Evolutionary conservation across 2,888 invertebrate genomes (phyloP).

Genomic region (Tortricodes alternella): DNA sequence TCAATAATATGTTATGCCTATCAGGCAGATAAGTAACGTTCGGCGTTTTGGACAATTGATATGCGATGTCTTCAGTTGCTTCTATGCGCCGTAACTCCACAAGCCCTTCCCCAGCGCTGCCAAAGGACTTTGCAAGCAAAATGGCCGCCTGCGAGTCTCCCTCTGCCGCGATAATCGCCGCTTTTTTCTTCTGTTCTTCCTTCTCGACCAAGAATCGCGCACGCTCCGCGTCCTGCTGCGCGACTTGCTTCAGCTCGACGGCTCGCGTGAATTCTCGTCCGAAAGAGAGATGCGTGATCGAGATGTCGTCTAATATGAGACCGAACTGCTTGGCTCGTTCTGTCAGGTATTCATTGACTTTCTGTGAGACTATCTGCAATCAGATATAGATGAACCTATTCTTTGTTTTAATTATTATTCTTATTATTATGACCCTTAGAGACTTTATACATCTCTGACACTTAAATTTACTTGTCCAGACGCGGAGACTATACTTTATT

Average conservation of each 20-base stretch:
- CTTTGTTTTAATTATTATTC: slow-evolving; percentile 2
- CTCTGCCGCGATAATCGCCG: slow-evolving; percentile 93
- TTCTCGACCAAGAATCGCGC: slow-evolving; percentile 97
- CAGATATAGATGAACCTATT: no score
- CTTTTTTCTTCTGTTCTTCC: slow-evolving; percentile 96
- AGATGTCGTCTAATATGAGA: slow-evolving; percentile 95
- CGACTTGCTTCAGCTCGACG: slow-evolving; percentile 98
- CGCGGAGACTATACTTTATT: no score
- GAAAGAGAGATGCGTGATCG: slow-evolving; percentile 97
- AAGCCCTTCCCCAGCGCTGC: slow-evolving; percentile 94
- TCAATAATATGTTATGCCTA: slow-evolving; percentile 88
- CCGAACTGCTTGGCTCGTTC: slow-evolving; percentile 95
- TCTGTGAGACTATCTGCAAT: slow-evolving; percentile 83
- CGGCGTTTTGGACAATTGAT: slow-evolving; percentile 92
- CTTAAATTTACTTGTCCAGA: no score
- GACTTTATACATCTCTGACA: no score
- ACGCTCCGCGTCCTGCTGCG: slow-evolving; percentile 97
- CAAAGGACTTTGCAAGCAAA: slow-evolving; percentile 93
- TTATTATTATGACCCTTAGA: no score
- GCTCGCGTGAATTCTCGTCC: slow-evolving; percentile 97
- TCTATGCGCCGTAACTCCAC: slow-evolving; percentile 96
- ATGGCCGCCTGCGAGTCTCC: slow-evolving; percentile 96
- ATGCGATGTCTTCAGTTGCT: slow-evolving; percentile 98
- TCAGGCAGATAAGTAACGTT: slow-evolving; percentile 94
- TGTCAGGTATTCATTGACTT: slow-evolving; percentile 91